phyloP scores from a whole-genome alignment of 2,888 invertebrate genomes.

The Tinea trinotella region DNA sequence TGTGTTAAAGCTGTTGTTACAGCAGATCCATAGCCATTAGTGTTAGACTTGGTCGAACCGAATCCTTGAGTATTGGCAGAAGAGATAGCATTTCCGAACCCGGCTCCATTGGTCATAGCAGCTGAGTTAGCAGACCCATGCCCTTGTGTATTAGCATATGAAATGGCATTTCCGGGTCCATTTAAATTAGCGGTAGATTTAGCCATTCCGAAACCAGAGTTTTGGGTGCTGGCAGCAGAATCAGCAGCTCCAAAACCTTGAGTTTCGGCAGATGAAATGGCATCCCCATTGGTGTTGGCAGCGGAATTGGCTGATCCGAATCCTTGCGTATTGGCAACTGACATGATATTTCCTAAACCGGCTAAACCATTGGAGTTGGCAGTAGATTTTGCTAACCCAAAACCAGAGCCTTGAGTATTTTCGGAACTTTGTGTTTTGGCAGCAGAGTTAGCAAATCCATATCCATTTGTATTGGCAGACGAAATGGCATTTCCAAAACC shows the following conservation, averaged over 20 bases:
- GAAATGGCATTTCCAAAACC: conserved; percentile 26
- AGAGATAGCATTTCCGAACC: not conserved
- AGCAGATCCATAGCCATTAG: conserved; percentile 20
- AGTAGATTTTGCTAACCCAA: conserved; percentile 18
- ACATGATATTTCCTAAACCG: conserved; percentile 28
- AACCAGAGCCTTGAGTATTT: conserved; percentile 14
- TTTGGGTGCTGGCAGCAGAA: conserved; percentile 30
- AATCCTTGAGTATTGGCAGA: conserved; percentile 14
- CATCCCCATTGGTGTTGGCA: conserved; percentile 37
- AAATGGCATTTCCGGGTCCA: conserved; percentile 31
- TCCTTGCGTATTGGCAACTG: conserved; percentile 28
- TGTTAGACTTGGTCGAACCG: conserved; percentile 18
- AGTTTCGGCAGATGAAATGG: conserved; percentile 31
- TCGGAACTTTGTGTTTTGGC: conserved; percentile 31
- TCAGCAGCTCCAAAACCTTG: conserved; percentile 28
- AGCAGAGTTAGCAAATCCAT: conserved; percentile 31
- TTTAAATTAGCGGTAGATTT: conserved; percentile 41
- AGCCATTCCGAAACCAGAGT: conserved; percentile 30
- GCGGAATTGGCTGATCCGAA: conserved; percentile 40
- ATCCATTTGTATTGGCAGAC: conserved; percentile 22
- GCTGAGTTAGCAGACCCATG: conserved; percentile 18
- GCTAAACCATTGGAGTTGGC: conserved; percentile 27
- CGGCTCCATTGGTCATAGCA: conserved; percentile 12
- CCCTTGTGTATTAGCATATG: conserved; percentile 32
- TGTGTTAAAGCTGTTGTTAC: conserved; percentile 31